A percentile compares a stretch with the other conserved stretches of the same genome.
These are phyloP conservation scores for Phyllotreta striolata DNA, from an alignment of 2,888 invertebrate genomes.

Conservation along the genomic window DNA sequence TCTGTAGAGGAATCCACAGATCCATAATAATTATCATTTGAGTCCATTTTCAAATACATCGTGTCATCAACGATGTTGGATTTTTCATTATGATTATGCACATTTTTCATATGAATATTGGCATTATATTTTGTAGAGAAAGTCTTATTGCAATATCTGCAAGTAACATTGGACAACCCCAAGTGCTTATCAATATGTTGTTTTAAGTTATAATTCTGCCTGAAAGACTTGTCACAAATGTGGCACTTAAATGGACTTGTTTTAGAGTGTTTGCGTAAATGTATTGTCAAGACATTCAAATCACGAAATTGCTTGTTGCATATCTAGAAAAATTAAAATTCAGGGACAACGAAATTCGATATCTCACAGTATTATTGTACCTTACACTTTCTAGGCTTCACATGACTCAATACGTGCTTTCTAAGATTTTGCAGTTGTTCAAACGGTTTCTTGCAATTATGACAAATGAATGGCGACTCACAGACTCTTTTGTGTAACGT, in stretches of 20 bases:
- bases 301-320: conserved; percentile 13
- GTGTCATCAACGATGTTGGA: conserved; percentile 2
- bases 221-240: conserved; percentile 9
- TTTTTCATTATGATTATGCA: background rate
- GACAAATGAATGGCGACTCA: background rate
- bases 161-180: conserved; percentile 4
- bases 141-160: conserved; percentile 9
- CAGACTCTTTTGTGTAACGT: conserved; percentile 9
- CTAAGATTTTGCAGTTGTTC: background rate
- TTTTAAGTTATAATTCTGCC: conserved; percentile 10
- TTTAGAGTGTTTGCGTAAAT: conserved; percentile 11
- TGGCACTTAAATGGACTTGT: conserved; percentile 10
- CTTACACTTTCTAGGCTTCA: conserved; percentile 16
- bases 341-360: background rate
- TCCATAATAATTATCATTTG: conserved; percentile 4
- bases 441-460: conserved; percentile 7
- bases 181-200: conserved; percentile 9
- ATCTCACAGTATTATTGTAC: background rate
- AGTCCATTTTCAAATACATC: background rate
- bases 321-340: background rate
- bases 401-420: conserved; percentile 13
- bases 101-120: conserved; percentile 12
- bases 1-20: background rate
- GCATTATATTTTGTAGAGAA: conserved; percentile 19
- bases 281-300: conserved; percentile 4